Base-by-base conservation (phyloP, 2,113 vertebrate species). In the Clarias batrachus region DNA sequence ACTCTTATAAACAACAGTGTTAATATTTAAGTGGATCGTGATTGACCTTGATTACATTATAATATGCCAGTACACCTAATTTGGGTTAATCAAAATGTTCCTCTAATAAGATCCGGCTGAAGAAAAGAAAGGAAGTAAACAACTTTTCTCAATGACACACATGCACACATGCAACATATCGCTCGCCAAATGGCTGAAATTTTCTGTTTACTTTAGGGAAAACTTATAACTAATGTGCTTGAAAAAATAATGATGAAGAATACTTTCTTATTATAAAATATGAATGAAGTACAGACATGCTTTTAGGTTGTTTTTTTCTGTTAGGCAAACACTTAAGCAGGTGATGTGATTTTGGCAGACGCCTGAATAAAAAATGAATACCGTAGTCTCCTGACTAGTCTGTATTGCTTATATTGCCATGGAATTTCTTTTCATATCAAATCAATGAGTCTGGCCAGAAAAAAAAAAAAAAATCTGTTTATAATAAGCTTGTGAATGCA, bases 11-110 rank as follows among this genome's bases (percentile, higher is more conserved):
- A 81, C 57, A 81, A 62, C 30, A 41, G 4, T 62, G 30, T 62
- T 62, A 60, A 81, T 81, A 81, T 62, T 62, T 81, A 62, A 81
- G 57, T 81, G 33, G 78, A 41, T 81, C 78, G 30, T 81, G 78
- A 81, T 81, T 62, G 12, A 62, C 78, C 57, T 62, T 81, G 57
- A 81, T 81, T 81, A 25, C 78, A 23, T 81, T 81, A 62, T 81
- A 81, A 81, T 62, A 81, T 62, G 33, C 78, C 59, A 62, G 57
- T 81, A 81, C 57, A 62, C 57, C 65, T 79, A 79, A 48, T 77
- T 60, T 86, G 84, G 57, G 56, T 30, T 81, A 78, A 84, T 86
- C 41, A 66, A 86, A 86, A 59, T 60, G 62, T 84, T 84, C 76
- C 56, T 84, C 56, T 88, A 62, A 85, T 74, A 85, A 88, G 80